Conservation (phyloP, 2,113 vertebrate genomes). For the Raja brachyura region DNA sequence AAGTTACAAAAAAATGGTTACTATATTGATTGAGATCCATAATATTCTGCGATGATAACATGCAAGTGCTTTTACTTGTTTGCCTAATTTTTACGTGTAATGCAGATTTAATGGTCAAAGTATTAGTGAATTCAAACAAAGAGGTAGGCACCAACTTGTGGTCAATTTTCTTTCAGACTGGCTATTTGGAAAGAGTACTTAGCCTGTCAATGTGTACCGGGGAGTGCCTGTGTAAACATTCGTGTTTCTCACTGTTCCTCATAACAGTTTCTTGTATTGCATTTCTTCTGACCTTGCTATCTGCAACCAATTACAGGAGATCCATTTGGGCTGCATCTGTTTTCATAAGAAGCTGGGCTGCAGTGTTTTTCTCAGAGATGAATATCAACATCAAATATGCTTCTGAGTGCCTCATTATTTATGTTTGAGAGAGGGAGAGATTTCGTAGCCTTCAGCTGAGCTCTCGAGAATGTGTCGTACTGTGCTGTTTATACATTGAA, state of each 20-base stretch:
- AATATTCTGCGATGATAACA: neutral
- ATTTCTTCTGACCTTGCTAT: constrained; percentile 95
- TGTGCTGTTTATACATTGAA: constrained; percentile 96
- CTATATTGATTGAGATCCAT: neutral
- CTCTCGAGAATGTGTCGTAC: constrained; percentile 96
- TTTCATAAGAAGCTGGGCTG: constrained; percentile 91
- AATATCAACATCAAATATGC: constrained; percentile 99
- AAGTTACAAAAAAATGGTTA: neutral
- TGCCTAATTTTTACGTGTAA: neutral
- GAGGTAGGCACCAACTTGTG: constrained; percentile 48
- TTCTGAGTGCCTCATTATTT: constrained; percentile 99
- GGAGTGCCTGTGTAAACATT: constrained; percentile 97
- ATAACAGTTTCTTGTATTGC: constrained; percentile 87
- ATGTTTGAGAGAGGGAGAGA: constrained; percentile 67
- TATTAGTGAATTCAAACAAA: constrained; percentile 49
- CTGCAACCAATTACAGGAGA: constrained; percentile 98
- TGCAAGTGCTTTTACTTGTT: neutral
- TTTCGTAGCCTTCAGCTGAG: constrained; percentile 71
- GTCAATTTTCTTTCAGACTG: constrained; percentile 51
- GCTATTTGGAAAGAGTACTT: constrained; percentile 62
- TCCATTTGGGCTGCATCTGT: constrained; percentile 97
- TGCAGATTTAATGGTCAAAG: neutral
- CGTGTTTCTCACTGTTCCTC: constrained; percentile 81
- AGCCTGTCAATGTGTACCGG: constrained; percentile 67
- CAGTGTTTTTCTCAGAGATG: constrained; percentile 86